A percentile compares a stretch with the other conserved stretches of the same genome.
Evolutionary conservation across 1,140 invertebrate species (phyloP).

Genomic region (Periplaneta americana): DNA sequence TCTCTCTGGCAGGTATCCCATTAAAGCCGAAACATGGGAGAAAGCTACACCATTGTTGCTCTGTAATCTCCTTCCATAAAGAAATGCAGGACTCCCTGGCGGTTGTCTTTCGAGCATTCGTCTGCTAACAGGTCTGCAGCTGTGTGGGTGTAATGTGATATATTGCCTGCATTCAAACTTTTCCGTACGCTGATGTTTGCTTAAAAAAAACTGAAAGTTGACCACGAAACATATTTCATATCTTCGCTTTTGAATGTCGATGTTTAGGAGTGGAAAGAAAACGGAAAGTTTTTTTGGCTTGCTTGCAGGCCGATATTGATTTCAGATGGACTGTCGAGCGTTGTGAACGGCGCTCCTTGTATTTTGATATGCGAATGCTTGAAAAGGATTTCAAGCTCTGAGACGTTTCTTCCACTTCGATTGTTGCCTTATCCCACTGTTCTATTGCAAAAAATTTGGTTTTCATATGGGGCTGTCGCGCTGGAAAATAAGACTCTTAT

Average conservation of each 20-base stretch:
- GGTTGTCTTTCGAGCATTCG: no score
- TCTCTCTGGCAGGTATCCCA: no score
- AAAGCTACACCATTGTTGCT: no score
- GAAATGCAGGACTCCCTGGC: no score
- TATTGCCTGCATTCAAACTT: not conserved
- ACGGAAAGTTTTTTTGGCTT: not conserved
- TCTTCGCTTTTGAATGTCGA: not conserved
- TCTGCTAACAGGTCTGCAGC: no score
- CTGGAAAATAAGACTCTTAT: not conserved
- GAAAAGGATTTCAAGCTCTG: not conserved
- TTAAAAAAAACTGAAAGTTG: not conserved
- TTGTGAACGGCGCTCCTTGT: not conserved
- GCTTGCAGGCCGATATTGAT: not conserved
- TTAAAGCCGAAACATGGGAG: no score
- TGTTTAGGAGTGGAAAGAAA: not conserved
- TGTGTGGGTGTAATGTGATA: not conserved
- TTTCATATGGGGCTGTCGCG: not conserved
- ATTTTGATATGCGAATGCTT: not conserved
- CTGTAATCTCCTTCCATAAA: no score
- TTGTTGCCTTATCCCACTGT: not conserved
- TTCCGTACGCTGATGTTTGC: not conserved
- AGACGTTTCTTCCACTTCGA: not conserved
- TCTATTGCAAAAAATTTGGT: not conserved
- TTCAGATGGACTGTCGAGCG: not conserved
- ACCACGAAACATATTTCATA: not conserved